Percentiles rank a stretch among this genome's conserved stretches.
Evolutionary conservation across 2,797 vertebrate genomes (phyloP).

Genomic region (Xenopus petersii): DNA sequence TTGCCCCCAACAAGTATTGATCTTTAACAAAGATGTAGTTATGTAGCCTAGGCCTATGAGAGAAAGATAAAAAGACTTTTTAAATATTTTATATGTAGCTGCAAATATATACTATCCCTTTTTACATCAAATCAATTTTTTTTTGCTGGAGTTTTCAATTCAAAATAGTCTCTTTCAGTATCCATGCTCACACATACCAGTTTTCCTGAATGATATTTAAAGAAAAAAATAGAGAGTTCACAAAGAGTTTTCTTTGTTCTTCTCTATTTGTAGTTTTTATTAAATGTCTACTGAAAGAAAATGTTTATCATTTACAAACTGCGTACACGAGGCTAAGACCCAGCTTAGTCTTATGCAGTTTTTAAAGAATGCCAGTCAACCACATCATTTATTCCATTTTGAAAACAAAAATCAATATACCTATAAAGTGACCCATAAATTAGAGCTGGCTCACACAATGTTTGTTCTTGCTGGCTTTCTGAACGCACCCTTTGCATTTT

Average conservation of each 20-base stretch:
- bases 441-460: slow-evolving; percentile 79
- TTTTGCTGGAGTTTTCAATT: no score
- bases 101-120: no score
- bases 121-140: no score
- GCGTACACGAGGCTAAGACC: slow-evolving; percentile 55
- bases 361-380: slow-evolving; percentile 72
- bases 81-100: no score
- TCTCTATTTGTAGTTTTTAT: slow-evolving; percentile 54
- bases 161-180: no score
- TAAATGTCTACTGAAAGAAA: slow-evolving; percentile 63
- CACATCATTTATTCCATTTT: slow-evolving; percentile 84
- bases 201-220: slow-evolving; percentile 51
- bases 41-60: no score
- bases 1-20: no score
- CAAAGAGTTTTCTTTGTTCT: slow-evolving; percentile 44
- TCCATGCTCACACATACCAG: no score
- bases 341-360: slow-evolving; percentile 64
- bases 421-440: slow-evolving; percentile 88
- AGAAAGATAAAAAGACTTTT: no score
- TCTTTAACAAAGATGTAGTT: no score
- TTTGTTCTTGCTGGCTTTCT: slow-evolving; percentile 84
- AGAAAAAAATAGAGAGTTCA: background rate
- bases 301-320: slow-evolving; percentile 57
- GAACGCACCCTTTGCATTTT: slow-evolving; percentile 80
- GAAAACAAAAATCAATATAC: slow-evolving; percentile 93